Evolutionary conservation across 2,797 vertebrate species (phyloP), one percentile per base, ranked within the genome.

Genomic region (Novumbra hubbsi): DNA sequence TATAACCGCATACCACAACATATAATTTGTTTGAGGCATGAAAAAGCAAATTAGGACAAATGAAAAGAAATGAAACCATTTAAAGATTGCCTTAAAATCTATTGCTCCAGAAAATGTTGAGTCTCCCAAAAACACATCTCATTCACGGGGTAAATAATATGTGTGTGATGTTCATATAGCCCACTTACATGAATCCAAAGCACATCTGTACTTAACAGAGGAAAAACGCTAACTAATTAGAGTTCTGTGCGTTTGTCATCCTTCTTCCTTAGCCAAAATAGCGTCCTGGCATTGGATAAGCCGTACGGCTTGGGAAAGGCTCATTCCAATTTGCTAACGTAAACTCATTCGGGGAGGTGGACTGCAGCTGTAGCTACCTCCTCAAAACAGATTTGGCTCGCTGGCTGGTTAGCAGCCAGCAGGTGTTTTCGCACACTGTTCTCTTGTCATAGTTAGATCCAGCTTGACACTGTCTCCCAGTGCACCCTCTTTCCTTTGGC

Each of bases 401-500:
- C 30, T 73, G 75, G 52, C 62, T 76, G 70, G 67, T 11, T 69
- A 75, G 76, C 81, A 73, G 73, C 74, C 76, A 84, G 82, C 87
- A 90, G 90, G 84, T 87, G 85, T 80, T 83, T 79, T 75, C 76
- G 52, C 76, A 66, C 80, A 81, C 81, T 87, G 79, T 84, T 78
- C 85, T 81, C 84, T 77, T 19, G 81, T 85, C 82, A 78, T 67
- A 41, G 57, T 63, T 75, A 78, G 85, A 81, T 81, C 87, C 81
- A 86, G 84, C 78, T 81, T 89, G 87, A 90, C 87, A 86, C 82
- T 81, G 79, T 32, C 86, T 80, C 83, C 85, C 85, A 79, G 83
- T 86, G 83, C 78, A 67, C 80, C 78, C 79, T 76, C 79, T 80
- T 77, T 80, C 72, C 73, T 27, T 55, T 64, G 66, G 76, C 76